A percentile compares a stretch with the other conserved stretches of the same genome.
Conservation (phyloP, 2,113 vertebrate genomes). For the Boleophthalmus pectinirostris region DNA sequence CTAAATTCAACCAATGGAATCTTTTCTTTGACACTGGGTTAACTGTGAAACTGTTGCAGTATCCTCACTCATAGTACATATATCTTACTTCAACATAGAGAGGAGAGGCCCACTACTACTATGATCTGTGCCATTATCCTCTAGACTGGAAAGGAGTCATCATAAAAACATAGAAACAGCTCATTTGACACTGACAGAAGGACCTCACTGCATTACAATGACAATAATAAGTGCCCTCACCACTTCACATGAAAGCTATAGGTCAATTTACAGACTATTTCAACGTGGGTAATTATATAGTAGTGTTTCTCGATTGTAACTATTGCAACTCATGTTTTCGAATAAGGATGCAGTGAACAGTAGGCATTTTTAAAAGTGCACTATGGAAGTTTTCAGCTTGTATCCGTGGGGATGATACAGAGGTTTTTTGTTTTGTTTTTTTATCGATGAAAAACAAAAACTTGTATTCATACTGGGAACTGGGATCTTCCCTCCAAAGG, state of each 20-base stretch:
- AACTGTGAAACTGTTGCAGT: slow-evolving; percentile 9
- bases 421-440: too few species aligned
- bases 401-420: too few species aligned
- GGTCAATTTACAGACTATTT: neutral
- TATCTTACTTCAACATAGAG: slow-evolving; percentile 6
- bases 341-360: neutral
- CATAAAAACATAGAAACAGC: slow-evolving; percentile 5
- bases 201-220: neutral
- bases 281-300: neutral
- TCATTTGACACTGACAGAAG: neutral
- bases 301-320: neutral
- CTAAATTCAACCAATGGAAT: slow-evolving; percentile 23
- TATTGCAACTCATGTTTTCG: neutral
- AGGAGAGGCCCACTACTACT: neutral
- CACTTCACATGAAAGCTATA: neutral
- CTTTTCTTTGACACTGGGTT: neutral
- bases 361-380: neutral
- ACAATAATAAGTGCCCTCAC: neutral
- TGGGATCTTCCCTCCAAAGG: too few species aligned
- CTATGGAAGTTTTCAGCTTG: too few species aligned
- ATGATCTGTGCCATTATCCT: neutral
- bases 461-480: too few species aligned
- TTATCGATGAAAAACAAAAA: too few species aligned
- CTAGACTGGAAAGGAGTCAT: neutral
- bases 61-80: neutral